Base-by-base conservation (phyloP, 2,888 invertebrate genomes). In the Diarsia brunnea region DNA sequence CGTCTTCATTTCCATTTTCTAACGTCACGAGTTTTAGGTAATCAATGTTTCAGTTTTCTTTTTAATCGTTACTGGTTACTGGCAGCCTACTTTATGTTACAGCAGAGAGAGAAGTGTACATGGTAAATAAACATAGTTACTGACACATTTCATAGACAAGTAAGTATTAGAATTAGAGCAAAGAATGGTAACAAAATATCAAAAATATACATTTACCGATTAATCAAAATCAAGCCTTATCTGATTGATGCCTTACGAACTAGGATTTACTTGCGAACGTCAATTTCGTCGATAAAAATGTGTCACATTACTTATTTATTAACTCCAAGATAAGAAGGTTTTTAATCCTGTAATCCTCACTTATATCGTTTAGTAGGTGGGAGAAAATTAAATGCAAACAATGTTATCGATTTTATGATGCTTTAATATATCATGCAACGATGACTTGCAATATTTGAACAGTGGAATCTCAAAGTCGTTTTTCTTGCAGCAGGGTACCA, bases 271-370 rank as follows among this genome's bases (percentile, higher is more conserved):
- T 14, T 31, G 27, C 12, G 73, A 61, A 61, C 53, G 53, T 55
- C 43, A 47, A 66, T 43, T 66, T 81, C n/a, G 61, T 74, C 47
- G 73, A 72, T 80, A 49, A 64, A 55, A 31, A 49, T 31, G 10
- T 63, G 45, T 31, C 24, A 49, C 21, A 43, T 51, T 58, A 24
- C 55, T 73, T 64, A 73, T 78, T 64, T 73, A 80, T 45, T 49
- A 64, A 80, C 31, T 73, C 49, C 14, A 4, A 51, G 81, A 73
- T 78, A 78, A 8, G 47, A 19, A 24, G n/a, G 49, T 31, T 58
- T 79, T 80, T 65, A 60, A 73, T 80, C 53, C 55, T 51, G 2
- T 73, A 80, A 79, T 72, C 27, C 80, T 16, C 47, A 63, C n/a
- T 21, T 8, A 27, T 27, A 61, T 61, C 51, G 8, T 47, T 53